A percentile compares a stretch with the other conserved stretches of the same genome.
These are phyloP conservation scores for Aleiodes testaceus DNA, from an alignment of 2,888 invertebrate species.

Conservation along the genomic window DNA sequence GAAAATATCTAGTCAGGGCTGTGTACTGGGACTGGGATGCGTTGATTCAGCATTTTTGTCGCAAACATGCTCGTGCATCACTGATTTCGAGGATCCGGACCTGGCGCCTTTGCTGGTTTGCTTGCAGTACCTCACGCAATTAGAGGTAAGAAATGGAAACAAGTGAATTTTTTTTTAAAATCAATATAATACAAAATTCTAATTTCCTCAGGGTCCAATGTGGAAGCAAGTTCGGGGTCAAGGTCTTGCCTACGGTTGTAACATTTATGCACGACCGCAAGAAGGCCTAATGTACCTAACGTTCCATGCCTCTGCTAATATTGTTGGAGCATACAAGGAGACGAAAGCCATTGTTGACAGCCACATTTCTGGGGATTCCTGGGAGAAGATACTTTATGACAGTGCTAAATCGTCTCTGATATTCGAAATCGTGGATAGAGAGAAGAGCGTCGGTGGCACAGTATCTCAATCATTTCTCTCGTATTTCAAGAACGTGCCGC, in stretches of 20 bases:
- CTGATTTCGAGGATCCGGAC: conserved; percentile 78
- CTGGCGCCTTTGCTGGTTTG: conserved; percentile 85
- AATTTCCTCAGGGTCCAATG: conserved; percentile 83
- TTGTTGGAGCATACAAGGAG: conserved; percentile 86
- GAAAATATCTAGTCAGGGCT: conserved; percentile 74
- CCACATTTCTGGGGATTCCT: conserved; percentile 78
- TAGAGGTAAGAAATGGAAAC: conserved; percentile 78
- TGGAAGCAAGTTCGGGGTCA: conserved; percentile 91
- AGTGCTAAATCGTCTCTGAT: conserved; percentile 91
- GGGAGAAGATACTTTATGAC: conserved; percentile 84
- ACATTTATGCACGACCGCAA: conserved; percentile 77
- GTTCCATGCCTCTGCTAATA: conserved; percentile 85
- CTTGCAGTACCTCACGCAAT: conserved; percentile 89
- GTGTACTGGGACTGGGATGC: conserved; percentile 86
- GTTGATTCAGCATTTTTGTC: conserved; percentile 85
- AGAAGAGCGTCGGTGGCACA: conserved; percentile 85
- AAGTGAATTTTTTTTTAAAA: too few species aligned
- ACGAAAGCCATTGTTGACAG: conserved; percentile 82
- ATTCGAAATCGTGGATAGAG: conserved; percentile 87
- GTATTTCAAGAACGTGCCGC: conserved; percentile 80
- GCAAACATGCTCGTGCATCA: conserved; percentile 81
- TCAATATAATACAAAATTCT: too few species aligned
- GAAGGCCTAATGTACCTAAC: conserved; percentile 83
- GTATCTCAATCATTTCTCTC: conserved; percentile 83
- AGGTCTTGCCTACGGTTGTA: conserved; percentile 88